phyloP scores from a whole-genome alignment of 2,888 invertebrate genomes.

The Taphrorychus bicolor region DNA sequence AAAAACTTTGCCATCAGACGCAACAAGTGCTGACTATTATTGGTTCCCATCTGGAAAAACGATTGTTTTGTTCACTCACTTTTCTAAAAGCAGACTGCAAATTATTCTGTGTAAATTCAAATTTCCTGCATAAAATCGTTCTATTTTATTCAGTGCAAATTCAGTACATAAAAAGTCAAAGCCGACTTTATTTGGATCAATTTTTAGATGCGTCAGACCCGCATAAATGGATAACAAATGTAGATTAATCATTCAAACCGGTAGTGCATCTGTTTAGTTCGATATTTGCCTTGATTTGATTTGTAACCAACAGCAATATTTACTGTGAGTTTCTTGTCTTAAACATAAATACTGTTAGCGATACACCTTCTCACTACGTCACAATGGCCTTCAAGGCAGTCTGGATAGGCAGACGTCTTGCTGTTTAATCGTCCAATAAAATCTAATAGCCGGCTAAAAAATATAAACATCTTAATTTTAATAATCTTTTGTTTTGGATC shows the following conservation, averaged over 20 bases:
- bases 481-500: constrained; percentile 33
- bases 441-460: constrained; percentile 39
- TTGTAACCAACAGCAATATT: too few relatives aligned
- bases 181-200: constrained; percentile 11
- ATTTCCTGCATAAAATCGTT: neutral
- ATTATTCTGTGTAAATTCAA: neutral
- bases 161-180: constrained; percentile 6
- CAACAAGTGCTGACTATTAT: constrained; percentile 1
- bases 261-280: constrained; percentile 28
- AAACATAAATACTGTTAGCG: neutral
- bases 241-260: constrained; percentile 25
- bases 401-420: constrained; percentile 29
- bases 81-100: neutral
- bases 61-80: neutral
- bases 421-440: constrained; percentile 38
- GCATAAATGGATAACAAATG: constrained; percentile 10
- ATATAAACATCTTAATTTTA: constrained; percentile 42
- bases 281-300: constrained; percentile 25
- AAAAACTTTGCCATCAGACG: constrained; percentile 2
- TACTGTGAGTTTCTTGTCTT: constrained; percentile 10
- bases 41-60: neutral
- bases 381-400: neutral
- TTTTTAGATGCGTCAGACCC: constrained; percentile 12
- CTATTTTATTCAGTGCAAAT: constrained; percentile 10
- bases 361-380: neutral